Base-by-base conservation (phyloP, 2,797 vertebrate genomes). In the Halcyon smyrnensis region DNA sequence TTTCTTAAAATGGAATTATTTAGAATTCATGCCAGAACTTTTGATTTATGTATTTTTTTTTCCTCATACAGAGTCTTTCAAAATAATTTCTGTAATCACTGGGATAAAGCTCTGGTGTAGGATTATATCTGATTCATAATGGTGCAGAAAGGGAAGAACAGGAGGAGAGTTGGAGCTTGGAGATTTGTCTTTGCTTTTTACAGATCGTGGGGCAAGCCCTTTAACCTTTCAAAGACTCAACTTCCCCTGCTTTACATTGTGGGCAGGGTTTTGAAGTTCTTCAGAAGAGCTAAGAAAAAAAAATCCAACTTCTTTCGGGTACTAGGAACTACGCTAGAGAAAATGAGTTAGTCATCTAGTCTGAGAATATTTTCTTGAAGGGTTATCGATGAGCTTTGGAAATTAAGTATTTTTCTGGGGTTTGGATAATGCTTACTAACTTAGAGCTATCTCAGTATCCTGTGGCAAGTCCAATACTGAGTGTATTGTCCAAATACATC, bases 121-220 rank as follows among this genome's bases (percentile, higher is more conserved):
- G 75, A 79, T 83, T 90, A 37, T 41, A 50, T 88, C 74, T 76
- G 53, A 53, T 86, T 89, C 50, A 4, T 87, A 65, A 21, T 3
- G 5, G 46, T 90, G 36, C 46, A 89, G 18, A 45, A 62, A 81
- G 32, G 65, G 79, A 87, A 57, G 56, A 69, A 34, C 20, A 85
- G 56, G 41, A 84, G 32, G 21, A 84, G 69, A 50, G 65, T 45
- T 65, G 34, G 65, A 77, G 51, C 54, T 45, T 84, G 76, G 85
- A 86, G 83, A 88, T 84, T 91, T 88, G 54, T 78, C 46, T 89
- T 71, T 95, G 59, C 75, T 96, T 39, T 95, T 96, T 90, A 80
- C 84, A 87, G 87, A 67, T 78, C 76, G 84, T 67, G 79, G 68
- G 68, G 48, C 68, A 87, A 85, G 45, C 50, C 59, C 56, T 92